A percentile compares a stretch with the other conserved stretches of the same genome.
Evolutionary conservation across 2,888 invertebrate genomes (phyloP).

Genomic region (Troides oblongomaculatus): DNA sequence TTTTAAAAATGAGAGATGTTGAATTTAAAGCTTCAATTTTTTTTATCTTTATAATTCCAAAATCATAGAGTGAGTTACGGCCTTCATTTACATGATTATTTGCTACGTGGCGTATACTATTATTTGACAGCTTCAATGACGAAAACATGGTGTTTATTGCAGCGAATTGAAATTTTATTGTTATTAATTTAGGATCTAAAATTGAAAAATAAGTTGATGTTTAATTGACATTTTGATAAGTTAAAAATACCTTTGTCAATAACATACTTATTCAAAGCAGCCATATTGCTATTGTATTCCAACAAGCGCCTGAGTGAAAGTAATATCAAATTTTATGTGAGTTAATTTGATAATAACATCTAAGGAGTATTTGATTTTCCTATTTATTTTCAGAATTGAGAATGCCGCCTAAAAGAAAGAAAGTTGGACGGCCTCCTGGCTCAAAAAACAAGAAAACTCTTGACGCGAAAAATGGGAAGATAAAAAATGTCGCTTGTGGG

Average conservation of each 20-base stretch:
- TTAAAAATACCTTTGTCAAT: constrained; percentile 6
- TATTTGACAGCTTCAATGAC: constrained; percentile 4
- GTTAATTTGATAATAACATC: constrained; percentile 45
- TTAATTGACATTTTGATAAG: constrained; percentile 10
- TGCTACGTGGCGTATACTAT: constrained; percentile 24
- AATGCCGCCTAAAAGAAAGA: constrained; percentile 65
- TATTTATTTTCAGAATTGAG: constrained; percentile 28
- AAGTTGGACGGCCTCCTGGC: constrained; percentile 47
- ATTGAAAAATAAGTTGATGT: neutral
- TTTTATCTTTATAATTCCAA: neutral
- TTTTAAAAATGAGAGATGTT: neutral
- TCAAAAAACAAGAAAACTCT: constrained; percentile 45
- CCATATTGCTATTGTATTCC: constrained; percentile 30
- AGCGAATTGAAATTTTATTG: constrained; percentile 1
- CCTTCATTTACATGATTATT: neutral
- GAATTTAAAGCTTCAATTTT: neutral
- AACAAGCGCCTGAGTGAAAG: constrained; percentile 72
- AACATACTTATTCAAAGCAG: constrained; percentile 8
- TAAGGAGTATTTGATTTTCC: constrained; percentile 42
- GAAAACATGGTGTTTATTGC: neutral
- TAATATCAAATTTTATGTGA: constrained; percentile 65
- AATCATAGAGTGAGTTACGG: neutral
- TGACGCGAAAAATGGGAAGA: constrained; percentile 28
- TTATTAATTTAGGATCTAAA: neutral
- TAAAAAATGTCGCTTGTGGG: constrained; percentile 32